phyloP scores from a whole-genome alignment of 1,140 invertebrate genomes.

The Ceratina australensis region DNA sequence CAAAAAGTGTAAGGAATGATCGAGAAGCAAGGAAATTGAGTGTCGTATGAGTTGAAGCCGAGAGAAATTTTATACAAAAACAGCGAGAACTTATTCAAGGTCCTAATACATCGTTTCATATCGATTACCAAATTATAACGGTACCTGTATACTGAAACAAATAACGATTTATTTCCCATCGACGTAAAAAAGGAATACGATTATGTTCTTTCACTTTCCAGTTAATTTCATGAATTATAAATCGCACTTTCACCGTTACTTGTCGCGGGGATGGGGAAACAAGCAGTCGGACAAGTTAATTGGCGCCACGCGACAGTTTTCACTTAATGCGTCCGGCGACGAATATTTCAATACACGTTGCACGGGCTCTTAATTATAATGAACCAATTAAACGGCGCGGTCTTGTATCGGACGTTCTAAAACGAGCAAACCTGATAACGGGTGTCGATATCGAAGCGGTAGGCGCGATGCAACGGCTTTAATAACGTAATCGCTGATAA shows the following conservation, averaged over 20 bases:
- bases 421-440: conserved; percentile 13
- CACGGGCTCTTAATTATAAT: conserved; percentile 12
- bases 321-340: not conserved
- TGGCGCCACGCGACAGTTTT: conserved; percentile 12
- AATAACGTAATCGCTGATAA: conserved; percentile 41
- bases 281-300: conserved; percentile 6
- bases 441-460: conserved; percentile 4
- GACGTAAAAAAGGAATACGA: not conserved
- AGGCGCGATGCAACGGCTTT: conserved; percentile 17
- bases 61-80: too few species aligned
- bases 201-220: not conserved
- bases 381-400: conserved; percentile 9
- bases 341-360: not conserved
- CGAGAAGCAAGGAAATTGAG: too few species aligned
- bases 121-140: too few species aligned
- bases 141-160: too few species aligned
- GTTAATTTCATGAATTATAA: not conserved
- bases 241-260: not conserved
- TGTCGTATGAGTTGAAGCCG: too few species aligned
- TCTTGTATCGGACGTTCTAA: not conserved
- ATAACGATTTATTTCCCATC: too few species aligned
- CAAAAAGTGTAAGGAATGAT: too few species aligned
- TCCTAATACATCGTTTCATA: too few species aligned
- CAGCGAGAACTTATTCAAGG: too few species aligned
- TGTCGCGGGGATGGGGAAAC: not conserved